Base-by-base conservation (phyloP, 2,113 vertebrate species). In the Hippocampus abdominalis region DNA sequence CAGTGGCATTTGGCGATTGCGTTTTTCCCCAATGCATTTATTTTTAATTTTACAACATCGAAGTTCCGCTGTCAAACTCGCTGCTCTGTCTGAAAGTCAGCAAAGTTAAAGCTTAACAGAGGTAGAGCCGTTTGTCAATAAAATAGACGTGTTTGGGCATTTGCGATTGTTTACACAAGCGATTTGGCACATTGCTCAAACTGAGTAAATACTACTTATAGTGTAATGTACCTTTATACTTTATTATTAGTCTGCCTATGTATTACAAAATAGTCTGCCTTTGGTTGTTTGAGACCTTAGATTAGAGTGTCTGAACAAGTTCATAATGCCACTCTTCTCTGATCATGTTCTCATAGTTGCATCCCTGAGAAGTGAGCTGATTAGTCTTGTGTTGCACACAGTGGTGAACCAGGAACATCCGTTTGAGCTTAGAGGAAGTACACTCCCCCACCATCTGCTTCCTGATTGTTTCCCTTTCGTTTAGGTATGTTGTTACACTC, bases 331-430 rank as follows among this genome's bases (percentile, higher is more conserved):
- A 76, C 64, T 78, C 75, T 82, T 54, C 53, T 66, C 62, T 82
- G 66, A 73, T 72, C 67, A 71, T 68, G 68, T 72, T 70, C 81
- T 83, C 21, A 78, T 79, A 79, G 72, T 84, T 67, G 69, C 80
- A 84, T 74, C 12, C 32, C 57, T 69, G 53, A 54, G 69, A 75
- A 74, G 73, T 86, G 82, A 89, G 82, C 53, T 77, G 90, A 90
- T 92, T 91, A 89, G 77, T 60, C 77, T 79, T 54, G n/a, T 83
- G 72, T 78, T 90, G 72, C 75, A 62, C 70, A 61, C 44, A 49
- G 63, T 64, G 68, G 74, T 69, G 57, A 82, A 84, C 60, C 67
- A 70, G 49, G 61, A 78, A 73, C 75, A 83, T 76, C 75, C 85
- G 74, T 81, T 71, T 72, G 70, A 53, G 42, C 72, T 73, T 57